Evolutionary conservation across 1,140 invertebrate genomes (phyloP), one percentile per base, ranked within the genome.

Genomic region (Aphelenchoides besseyi): DNA sequence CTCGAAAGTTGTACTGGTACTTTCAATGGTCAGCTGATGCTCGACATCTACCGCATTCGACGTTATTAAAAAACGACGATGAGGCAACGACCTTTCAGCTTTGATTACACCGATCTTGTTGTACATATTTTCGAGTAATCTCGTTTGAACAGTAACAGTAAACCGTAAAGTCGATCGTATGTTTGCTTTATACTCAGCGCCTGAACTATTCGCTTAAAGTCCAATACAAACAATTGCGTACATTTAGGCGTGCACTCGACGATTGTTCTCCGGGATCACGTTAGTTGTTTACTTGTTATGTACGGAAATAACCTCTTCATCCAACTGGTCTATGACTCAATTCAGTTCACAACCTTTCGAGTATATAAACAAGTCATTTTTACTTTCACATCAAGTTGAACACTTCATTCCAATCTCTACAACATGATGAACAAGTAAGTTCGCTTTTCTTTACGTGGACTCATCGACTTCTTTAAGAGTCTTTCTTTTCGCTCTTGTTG

Each of bases 1-100:
- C 48, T 2, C 63, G 63, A 35, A 64, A 37, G 32, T 33, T 66
- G 12, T 66, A 41, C 30, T 66, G 63, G 63, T 66, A n/a, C 36
- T 66, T 18, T 8, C 30, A 35, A 53, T 66, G 63, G 63, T 26
- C 63, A 16, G 1, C 63, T 12, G 63, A 66, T 30, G 32, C 16
- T 16, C 16, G 63, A 23, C 12, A 32, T 37, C 12, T 37, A n/a
- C 63, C 63, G 32, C 63, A 66, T 33, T 32, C 16, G 16, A 33
- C 63, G n/a, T 29, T 66, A 18, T 37, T 66, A 53, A 18, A 32
- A 33, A 12, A 29, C 12, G 63, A 66, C n/a, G 63, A 66, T 16
- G 63, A 29, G 36, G 16, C 32, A 30, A n/a, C n/a, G n/a, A 29
- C 32, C 12, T 66, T 66, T 66, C 63, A 59, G 29, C 29, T 59